Evolutionary conservation across 1,140 invertebrate genomes (phyloP).

Genomic region (Venturia canescens): DNA sequence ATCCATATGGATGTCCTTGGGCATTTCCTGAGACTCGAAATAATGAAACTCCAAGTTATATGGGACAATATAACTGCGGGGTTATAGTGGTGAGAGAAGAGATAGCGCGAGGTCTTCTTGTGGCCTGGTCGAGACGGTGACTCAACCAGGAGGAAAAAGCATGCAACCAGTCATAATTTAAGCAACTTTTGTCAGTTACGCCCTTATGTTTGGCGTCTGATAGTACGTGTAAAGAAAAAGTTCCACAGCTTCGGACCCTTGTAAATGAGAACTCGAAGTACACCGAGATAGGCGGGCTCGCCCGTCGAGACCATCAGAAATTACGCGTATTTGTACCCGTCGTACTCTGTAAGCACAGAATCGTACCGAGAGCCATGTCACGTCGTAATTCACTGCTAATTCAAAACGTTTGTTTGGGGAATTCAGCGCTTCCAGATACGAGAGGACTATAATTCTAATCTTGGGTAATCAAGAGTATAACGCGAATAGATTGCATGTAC

Average conservation of each 20-base stretch:
- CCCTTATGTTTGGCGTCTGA: not conserved
- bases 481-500: not conserved
- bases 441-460: constrained; percentile 36
- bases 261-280: not conserved
- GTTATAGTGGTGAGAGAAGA: not conserved
- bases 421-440: not conserved
- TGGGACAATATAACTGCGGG: not conserved
- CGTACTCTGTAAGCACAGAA: constrained; percentile 18
- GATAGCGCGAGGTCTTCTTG: not conserved
- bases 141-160: not conserved
- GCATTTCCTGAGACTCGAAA: not conserved
- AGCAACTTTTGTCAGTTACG: not conserved
- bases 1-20: not conserved
- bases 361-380: not conserved
- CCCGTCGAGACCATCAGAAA: constrained; percentile 29
- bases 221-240: not conserved
- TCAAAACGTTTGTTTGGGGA: constrained; percentile 40
- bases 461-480: constrained; percentile 28
- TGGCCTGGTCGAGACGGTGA: not conserved
- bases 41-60: not conserved
- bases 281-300: constrained; percentile 23
- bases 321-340: constrained; percentile 37
- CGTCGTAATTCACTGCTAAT: constrained; percentile 40
- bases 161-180: not conserved
- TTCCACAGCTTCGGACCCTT: not conserved